phyloP scores from a whole-genome alignment of 2,113 vertebrate species.

The Thinocorus orbignyianus region DNA sequence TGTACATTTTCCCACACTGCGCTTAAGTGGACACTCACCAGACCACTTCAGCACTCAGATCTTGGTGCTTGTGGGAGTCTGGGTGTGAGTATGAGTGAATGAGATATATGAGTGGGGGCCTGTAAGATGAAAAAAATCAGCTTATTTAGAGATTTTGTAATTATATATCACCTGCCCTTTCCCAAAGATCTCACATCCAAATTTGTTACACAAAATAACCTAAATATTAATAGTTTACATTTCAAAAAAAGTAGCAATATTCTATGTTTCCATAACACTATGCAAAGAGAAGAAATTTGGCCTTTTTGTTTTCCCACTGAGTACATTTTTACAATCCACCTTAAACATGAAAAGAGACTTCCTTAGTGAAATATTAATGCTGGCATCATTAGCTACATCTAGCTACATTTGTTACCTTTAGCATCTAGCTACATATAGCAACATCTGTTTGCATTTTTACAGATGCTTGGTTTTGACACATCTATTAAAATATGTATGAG shows the following conservation, averaged over 20 bases:
- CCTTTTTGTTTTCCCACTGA: neutral
- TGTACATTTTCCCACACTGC: neutral
- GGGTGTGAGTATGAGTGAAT: neutral
- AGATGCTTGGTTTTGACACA: neutral
- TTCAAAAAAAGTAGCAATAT: neutral
- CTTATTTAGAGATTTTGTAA: neutral
- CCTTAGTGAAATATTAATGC: constrained; percentile 11
- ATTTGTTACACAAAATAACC: neutral
- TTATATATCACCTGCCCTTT: neutral
- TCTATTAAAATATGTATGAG: neutral
- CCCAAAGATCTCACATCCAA: neutral
- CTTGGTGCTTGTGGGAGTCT: neutral
- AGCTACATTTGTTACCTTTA: neutral
- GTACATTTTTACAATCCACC: neutral
- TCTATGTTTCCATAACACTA: neutral
- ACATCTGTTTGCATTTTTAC: neutral
- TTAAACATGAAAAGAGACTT: neutral
- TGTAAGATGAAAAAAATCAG: neutral
- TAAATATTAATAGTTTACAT: neutral
- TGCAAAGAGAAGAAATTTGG: neutral
- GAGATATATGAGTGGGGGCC: neutral
- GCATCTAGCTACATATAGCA: neutral
- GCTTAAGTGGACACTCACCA: neutral
- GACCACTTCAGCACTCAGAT: neutral
- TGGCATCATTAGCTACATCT: neutral